Percentiles rank a stretch among this genome's conserved stretches.
phyloP scores from a whole-genome alignment of 1,140 invertebrate genomes.

The Mercenaria mercenaria region DNA sequence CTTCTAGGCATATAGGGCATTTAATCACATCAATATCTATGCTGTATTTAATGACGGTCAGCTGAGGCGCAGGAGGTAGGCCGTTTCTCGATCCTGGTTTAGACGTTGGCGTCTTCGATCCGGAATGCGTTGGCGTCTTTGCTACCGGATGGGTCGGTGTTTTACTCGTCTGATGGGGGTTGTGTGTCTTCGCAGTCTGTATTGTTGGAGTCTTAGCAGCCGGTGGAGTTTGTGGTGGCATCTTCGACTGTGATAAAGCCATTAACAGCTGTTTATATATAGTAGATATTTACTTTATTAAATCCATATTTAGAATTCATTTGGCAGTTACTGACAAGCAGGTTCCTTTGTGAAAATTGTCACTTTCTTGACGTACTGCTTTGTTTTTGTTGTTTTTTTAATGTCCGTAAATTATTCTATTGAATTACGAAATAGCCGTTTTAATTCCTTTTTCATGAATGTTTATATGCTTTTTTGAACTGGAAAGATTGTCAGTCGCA shows the following conservation, averaged over 20 bases:
- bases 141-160: not conserved
- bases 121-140: not conserved
- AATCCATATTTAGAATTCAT: too few species aligned
- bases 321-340: too few species aligned
- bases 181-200: not conserved
- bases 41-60: constrained; percentile 17
- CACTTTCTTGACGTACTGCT: too few species aligned
- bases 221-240: not conserved
- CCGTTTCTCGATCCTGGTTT: constrained; percentile 44
- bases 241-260: not conserved
- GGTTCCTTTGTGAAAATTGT: too few species aligned
- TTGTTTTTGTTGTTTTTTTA: too few species aligned
- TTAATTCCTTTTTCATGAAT: too few species aligned
- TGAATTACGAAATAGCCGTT: too few species aligned
- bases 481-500: too few species aligned
- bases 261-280: not conserved
- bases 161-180: constrained; percentile 4
- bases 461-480: too few species aligned
- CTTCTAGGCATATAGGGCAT: constrained; percentile 56
- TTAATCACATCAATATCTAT: constrained; percentile 59
- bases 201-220: not conserved
- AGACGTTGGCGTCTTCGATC: constrained; percentile 2
- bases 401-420: too few species aligned
- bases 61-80: constrained; percentile 43
- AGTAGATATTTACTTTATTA: not conserved